Base-by-base conservation (phyloP, 2,113 vertebrate species). In the Notothenia rossii region DNA sequence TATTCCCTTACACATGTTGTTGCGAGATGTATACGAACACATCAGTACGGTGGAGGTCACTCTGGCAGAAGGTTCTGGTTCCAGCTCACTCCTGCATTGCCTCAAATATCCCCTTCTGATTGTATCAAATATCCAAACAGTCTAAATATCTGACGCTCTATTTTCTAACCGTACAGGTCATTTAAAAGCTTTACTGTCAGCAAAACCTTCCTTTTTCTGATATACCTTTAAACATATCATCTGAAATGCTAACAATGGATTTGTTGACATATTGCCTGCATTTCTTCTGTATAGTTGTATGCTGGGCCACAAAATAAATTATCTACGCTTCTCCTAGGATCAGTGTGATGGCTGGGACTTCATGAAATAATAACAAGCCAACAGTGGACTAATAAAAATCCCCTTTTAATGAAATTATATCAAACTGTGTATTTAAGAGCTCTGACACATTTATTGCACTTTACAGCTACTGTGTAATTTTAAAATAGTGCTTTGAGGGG, bases 61-160 rank as follows among this genome's bases (percentile, higher is more conserved):
- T 72, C 36, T 72, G 79, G 67, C 60, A 33, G 43, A 77, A 81
- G 74, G 77, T 79, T 68, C 75, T 89, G 72, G 70, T 85, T 85
- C 82, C 62, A 64, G 62, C 72, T 64, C 77, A 59, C 72, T 22
- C 17, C 68, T 43, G 82, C 72, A 33, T 75, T 71, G 56, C 72
- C 72, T 84, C 84, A 82, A 88, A 78, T 73, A 63, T 73, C 50
- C 71, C 62, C n/a, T 29, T 69, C 55, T 81, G 80, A 84, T 87
- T 64, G 70, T 79, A 91, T 91, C 82, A 89, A 67, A 79, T 91
- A 83, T 88, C 82, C 63, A 88, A 68, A 63, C 71, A 78, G 68
- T 85, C 74, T 59, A 69, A 78, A 6, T 29, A 29, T 56, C 72
- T 73, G 74, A 66, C 61, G 58, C 74, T 15, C 48, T 82, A 56